Conservation (phyloP, 1,140 invertebrate species). For the Manduca sexta region DNA sequence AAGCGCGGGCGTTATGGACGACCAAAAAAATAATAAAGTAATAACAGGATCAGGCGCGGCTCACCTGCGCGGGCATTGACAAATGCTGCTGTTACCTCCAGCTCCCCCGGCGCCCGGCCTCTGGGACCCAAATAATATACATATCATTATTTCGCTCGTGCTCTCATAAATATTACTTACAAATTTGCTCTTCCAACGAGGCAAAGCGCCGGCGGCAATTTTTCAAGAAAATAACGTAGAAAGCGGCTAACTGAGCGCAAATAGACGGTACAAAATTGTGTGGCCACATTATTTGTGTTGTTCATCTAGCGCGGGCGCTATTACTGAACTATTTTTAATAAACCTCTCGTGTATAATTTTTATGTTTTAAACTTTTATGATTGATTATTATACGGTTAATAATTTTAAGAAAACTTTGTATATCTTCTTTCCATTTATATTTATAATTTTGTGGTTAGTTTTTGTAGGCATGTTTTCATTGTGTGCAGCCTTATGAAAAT, state of each 20-base stretch:
- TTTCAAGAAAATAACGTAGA: slow-evolving; percentile 42
- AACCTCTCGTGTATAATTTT: no score
- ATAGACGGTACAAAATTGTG: slow-evolving; percentile 1
- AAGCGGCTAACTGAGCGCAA: slow-evolving; percentile 4
- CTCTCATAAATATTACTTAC: slow-evolving; percentile 57
- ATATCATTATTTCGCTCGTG: slow-evolving; percentile 54
- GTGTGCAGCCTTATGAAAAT: no score
- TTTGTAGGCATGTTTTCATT: no score
- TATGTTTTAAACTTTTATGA: no score
- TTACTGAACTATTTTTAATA: no score
- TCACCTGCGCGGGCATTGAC: slow-evolving; percentile 56
- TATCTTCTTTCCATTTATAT: no score
- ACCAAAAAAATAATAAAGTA: slow-evolving; percentile 50
- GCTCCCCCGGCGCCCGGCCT: slow-evolving; percentile 26
- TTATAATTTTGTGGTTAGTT: no score
- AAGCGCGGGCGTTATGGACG: slow-evolving; percentile 35
- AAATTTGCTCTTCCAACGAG: slow-evolving; percentile 42
- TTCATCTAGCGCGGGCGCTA: background rate
- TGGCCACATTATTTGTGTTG: background rate
- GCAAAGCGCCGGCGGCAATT: slow-evolving; percentile 30
- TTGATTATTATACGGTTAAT: no score
- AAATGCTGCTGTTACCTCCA: slow-evolving; percentile 38
- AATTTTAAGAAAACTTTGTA: no score
- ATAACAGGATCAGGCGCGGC: slow-evolving; percentile 44
- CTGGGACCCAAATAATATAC: slow-evolving; percentile 53